phyloP scores from a whole-genome alignment of 2,797 vertebrate species.

The Sebastolobus alascanus region DNA sequence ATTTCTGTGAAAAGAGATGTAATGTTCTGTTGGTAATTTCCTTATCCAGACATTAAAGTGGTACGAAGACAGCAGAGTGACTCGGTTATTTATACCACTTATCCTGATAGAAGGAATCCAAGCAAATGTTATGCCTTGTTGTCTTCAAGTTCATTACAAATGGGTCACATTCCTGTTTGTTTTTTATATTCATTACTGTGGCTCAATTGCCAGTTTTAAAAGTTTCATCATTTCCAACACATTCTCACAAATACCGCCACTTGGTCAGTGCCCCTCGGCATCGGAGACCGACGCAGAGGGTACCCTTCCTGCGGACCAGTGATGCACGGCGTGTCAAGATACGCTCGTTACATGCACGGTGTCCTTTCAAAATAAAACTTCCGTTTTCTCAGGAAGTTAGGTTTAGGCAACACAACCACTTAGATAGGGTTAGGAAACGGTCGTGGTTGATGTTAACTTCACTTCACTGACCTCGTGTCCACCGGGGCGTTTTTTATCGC shows the following conservation, averaged over 20 bases:
- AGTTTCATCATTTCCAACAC: neutral
- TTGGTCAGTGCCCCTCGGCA: no score
- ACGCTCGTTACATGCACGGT: no score
- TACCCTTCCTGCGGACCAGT: no score
- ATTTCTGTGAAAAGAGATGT: constrained; percentile 23
- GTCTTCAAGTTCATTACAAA: neutral
- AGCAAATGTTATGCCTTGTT: neutral
- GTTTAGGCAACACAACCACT: no score
- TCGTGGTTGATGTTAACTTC: no score
- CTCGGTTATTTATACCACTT: neutral
- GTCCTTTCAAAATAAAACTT: no score
- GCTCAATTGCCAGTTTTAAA: neutral
- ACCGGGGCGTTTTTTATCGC: no score
- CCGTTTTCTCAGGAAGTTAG: accelerated
- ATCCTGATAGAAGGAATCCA: neutral
- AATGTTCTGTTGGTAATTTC: neutral
- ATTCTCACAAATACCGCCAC: no score
- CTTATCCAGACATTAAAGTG: constrained; percentile 7
- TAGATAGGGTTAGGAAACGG: no score
- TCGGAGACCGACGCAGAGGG: no score
- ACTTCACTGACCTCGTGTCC: no score
- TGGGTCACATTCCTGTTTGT: neutral
- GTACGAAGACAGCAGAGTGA: neutral
- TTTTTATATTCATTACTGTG: neutral
- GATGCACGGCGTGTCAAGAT: no score